Conservation (phyloP, 1,140 invertebrate genomes). For the Tetragonula clypearis region DNA sequence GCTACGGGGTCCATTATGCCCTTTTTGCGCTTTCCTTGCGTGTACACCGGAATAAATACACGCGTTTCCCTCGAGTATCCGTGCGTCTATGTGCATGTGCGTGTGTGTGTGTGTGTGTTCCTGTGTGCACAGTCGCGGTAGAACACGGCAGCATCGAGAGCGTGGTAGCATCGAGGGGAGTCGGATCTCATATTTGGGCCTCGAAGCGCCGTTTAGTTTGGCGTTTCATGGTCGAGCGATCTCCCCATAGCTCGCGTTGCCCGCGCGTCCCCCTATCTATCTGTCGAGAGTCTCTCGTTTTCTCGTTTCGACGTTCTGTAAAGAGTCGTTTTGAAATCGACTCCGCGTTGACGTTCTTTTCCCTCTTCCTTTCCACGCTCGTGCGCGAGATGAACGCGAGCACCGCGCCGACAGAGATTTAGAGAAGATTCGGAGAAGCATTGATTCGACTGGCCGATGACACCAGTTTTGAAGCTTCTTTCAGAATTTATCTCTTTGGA, state of each 20-base stretch:
- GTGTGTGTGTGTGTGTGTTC: not conserved
- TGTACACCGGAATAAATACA: conserved; percentile 65
- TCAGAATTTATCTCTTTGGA: too few relatives aligned
- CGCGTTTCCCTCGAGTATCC: conserved; percentile 14
- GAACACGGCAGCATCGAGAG: not conserved
- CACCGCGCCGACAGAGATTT: conserved; percentile 72
- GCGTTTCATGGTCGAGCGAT: conserved; percentile 80
- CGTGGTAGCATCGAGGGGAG: conserved; percentile 3
- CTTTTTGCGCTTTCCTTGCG: conserved; percentile 73
- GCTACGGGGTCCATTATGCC: conserved; percentile 76
- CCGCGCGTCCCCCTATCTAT: not conserved
- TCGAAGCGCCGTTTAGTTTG: conserved; percentile 80
- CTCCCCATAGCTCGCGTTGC: conserved; percentile 67
- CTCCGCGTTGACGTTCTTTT: conserved; percentile 12
- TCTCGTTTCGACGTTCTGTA: conserved; percentile 51
- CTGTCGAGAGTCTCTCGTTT: conserved; percentile 22
- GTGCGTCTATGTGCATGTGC: not conserved
- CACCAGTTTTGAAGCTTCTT: too few relatives aligned
- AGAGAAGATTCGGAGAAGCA: conserved; percentile 25
- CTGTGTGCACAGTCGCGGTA: not conserved
- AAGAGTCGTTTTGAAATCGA: conserved; percentile 59
- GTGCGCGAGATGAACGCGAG: not conserved
- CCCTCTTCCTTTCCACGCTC: too few relatives aligned
- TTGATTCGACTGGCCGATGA: not conserved
- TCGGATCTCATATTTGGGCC: conserved; percentile 71